Evolutionary conservation across 2,797 vertebrate genomes (phyloP).

Genomic region (Halcyon leucocephala): DNA sequence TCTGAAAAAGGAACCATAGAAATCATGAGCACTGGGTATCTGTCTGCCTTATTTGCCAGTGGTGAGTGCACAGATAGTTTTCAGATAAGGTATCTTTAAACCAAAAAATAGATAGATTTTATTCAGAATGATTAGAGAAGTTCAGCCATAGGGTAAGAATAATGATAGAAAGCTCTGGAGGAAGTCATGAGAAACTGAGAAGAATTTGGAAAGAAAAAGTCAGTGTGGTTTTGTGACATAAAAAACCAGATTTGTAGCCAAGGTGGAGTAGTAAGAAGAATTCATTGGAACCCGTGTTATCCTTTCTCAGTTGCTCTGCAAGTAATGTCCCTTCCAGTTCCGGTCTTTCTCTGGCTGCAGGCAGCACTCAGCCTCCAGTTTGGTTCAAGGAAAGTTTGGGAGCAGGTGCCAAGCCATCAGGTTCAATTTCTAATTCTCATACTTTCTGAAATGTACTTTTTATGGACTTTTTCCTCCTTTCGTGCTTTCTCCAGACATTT

Average conservation of each 20-base stretch:
- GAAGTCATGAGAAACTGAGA: neutral
- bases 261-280: neutral
- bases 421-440: constrained; percentile 34
- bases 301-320: neutral
- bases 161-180: neutral
- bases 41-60: neutral
- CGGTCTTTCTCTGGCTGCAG: neutral
- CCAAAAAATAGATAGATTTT: neutral
- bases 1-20: neutral
- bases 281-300: neutral
- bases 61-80: neutral
- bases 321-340: neutral
- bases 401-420: neutral
- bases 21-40: neutral
- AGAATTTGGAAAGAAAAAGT: neutral
- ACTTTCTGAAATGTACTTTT: constrained; percentile 53
- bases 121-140: neutral
- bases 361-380: neutral
- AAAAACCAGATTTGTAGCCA: neutral
- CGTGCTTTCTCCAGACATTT: constrained; percentile 12
- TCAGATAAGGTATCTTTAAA: neutral
- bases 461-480: neutral
- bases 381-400: neutral
- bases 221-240: neutral
- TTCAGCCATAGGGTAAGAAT: neutral